A percentile compares a stretch with the other conserved stretches of the same genome.
Evolutionary conservation across 2,888 invertebrate genomes (phyloP).

Genomic region (Conops quadrifasciatus): DNA sequence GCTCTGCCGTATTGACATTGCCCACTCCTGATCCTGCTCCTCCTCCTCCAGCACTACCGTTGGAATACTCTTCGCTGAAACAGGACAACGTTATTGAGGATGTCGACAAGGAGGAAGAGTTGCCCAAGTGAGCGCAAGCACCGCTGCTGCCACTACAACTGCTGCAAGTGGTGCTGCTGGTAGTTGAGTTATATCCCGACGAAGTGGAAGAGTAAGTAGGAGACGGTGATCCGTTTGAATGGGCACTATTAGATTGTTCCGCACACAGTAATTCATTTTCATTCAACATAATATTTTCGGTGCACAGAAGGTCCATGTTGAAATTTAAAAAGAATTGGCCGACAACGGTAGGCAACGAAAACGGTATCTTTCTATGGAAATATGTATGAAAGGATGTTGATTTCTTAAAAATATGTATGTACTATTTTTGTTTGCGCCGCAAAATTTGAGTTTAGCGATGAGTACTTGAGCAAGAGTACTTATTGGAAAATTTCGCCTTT

Average conservation of each 20-base stretch:
- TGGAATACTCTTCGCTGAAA: conserved; percentile 8
- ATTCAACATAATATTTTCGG: conserved; percentile 68
- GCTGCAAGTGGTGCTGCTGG: conserved; percentile 40
- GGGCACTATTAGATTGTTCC: conserved; percentile 37
- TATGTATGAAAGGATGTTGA: background rate
- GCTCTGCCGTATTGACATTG: background rate
- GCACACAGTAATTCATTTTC: conserved; percentile 49
- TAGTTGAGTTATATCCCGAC: conserved; percentile 47
- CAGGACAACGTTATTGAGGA: conserved; percentile 5
- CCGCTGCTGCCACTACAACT: conserved; percentile 34
- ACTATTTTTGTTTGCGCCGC: background rate
- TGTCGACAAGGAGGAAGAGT: conserved; percentile 26
- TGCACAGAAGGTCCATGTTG: conserved; percentile 70
- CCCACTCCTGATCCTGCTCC: background rate
- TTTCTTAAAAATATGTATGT: background rate
- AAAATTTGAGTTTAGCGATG: conserved; percentile 21
- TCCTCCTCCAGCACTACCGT: background rate
- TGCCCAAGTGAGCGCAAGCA: conserved; percentile 2
- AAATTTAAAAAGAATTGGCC: background rate
- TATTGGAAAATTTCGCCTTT: background rate
- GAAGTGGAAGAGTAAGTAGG: conserved; percentile 43
- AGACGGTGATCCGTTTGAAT: conserved; percentile 41
- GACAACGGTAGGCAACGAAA: conserved; percentile 2
- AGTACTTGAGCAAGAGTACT: background rate
- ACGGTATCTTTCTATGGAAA: background rate